Evolutionary conservation across 2,113 vertebrate species (phyloP), one percentile per base, ranked within the genome.

Genomic region (Athene noctua): DNA sequence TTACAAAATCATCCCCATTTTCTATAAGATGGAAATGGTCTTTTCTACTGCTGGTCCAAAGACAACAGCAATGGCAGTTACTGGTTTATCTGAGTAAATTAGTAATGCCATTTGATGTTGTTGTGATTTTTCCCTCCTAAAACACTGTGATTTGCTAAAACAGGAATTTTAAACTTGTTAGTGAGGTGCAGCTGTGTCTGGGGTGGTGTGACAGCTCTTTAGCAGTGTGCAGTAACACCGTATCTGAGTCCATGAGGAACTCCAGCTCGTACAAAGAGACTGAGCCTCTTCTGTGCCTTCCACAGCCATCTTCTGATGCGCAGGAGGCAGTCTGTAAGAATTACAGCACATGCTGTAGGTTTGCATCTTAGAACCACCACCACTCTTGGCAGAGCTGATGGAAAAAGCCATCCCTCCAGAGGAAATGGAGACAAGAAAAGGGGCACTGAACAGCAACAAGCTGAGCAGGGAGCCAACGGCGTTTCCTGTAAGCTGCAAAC

Each of bases 401-500:
- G 80, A 92, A 94, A 95, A 94, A 78, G 38, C 23, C 25, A 15
- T 57, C 40, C 88, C 57, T 71, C 32, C 7, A 57, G 58, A 61
- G 88, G 14, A 90, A 86, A 57, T 5, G 26, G 51, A 96, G 59
- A 51, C 30, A 68, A n/a, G 38, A 74, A 88, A 55, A 77, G 91
- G 66, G 73, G 80, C 82, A 90, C 42, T 54, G 59, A 73, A 46
- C 40, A 78, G 63, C 71, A 46, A 70, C 42, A 73, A 47, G 52
- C 77, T 80, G 83, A 36, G 40, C 1, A 80, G 40, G 52, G 82
- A 89, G 47, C 72, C 71, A 70, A 30, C 22, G 11, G 40, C 15
- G 32, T 88, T 95, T 94, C 82, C 88, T 93, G 74, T 44, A 66
- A 94, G 34, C 74, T 90, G 88, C 72, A 83, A 59, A 66, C 59